Base-by-base conservation (phyloP, 2,888 invertebrate genomes). In the Dioctria linearis region DNA sequence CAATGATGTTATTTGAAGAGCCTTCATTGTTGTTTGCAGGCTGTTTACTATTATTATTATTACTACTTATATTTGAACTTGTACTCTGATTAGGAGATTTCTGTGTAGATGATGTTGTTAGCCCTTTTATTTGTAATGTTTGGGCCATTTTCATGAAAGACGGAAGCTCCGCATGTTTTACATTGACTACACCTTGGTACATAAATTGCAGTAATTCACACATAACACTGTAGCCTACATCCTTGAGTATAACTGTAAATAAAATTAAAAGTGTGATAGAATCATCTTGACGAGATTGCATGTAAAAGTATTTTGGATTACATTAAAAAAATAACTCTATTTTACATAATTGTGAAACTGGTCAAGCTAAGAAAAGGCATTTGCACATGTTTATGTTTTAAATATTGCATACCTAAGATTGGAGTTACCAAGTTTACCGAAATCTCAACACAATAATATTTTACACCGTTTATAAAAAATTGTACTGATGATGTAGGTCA, bases 111-210 rank as follows among this genome's bases (percentile, higher is more conserved):
- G 88, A 88, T 69, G 89, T 89, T 4, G 90, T 88, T 79, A 90
- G 83, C 1, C 90, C 90, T 84, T 90, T 89, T 37, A 90, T 89
- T 85, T 90, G 90, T 80, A 90, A 85, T 71, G 89, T 84, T 84
- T 90, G 90, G 4, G 90, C 90, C 66, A 90, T 90, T 85, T 89
- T 89, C 88, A 90, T 88, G 80, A 90, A 89, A 5, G 88, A 86
- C 75, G 89, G 88, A 80, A 90, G 83, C 82, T 89, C 89, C 1
- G 90, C 88, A 83, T 90, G 90, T 83, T 89, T 89, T 3, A 90
- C 90, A 83, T 90, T 90, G 3, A 92, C 91, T 82, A 91, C 91
- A 11, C 92, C 92, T 86, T 91, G 91, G 85, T 92, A 92, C 91
- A 92, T 92, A 84, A 91, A 92, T 86, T 91, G 90, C 81, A 92